phyloP scores from a whole-genome alignment of 2,113 vertebrate genomes.

The Xiphophorus hellerii region DNA sequence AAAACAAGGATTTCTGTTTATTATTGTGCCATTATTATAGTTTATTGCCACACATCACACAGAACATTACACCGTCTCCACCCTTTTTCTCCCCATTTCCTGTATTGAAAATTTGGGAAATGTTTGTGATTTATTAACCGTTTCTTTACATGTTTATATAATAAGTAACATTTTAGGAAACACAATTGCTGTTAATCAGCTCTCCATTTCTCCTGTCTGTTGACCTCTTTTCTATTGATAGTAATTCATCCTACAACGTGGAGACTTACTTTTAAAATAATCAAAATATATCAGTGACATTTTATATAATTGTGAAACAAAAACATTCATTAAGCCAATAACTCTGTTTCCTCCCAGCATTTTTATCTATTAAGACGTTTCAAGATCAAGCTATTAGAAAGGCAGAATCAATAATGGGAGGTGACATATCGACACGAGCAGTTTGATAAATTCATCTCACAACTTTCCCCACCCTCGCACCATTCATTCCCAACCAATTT shows the following conservation, averaged over 20 bases:
- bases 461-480: constrained; percentile 10
- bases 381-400: neutral
- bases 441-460: constrained; percentile 13
- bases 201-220: neutral
- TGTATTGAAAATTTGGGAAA: too few species aligned
- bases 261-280: neutral
- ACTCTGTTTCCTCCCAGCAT: constrained; percentile 7
- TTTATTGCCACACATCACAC: too few species aligned
- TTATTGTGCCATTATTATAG: too few species aligned
- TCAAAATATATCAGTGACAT: constrained; percentile 16
- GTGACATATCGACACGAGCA: constrained; percentile 42
- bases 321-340: constrained; percentile 45
- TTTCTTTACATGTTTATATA: too few species aligned
- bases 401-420: constrained; percentile 54
- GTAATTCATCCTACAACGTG: too few species aligned
- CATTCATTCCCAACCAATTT: constrained; percentile 43
- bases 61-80: too few species aligned
- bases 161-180: too few species aligned
- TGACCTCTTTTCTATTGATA: neutral
- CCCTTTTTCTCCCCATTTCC: too few species aligned
- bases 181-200: too few species aligned
- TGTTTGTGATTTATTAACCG: too few species aligned
- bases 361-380: neutral
- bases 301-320: neutral
- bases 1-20: too few species aligned